phyloP scores from a whole-genome alignment of 37 sponge, comb jelly and placozoan species.

The Cliona cf. orientalis region DNA sequence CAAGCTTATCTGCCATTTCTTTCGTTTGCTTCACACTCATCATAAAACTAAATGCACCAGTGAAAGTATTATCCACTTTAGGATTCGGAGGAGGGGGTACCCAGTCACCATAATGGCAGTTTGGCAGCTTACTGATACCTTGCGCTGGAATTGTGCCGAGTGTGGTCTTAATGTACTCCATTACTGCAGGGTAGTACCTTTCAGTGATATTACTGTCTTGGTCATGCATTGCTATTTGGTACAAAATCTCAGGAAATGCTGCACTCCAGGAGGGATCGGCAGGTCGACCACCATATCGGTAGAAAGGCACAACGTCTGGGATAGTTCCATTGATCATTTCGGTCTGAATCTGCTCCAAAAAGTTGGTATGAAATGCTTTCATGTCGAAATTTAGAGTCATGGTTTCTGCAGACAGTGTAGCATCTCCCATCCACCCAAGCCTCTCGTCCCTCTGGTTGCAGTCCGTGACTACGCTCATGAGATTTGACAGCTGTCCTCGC shows the following conservation, averaged over 20 bases:
- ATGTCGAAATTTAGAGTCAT: constrained; percentile 69
- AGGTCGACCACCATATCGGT: constrained; percentile 51
- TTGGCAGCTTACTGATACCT: constrained; percentile 48
- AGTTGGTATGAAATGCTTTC: constrained; percentile 45
- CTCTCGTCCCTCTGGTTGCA: constrained; percentile 75
- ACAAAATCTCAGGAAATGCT: constrained; percentile 71
- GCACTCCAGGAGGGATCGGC: constrained; percentile 81
- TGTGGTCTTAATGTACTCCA: constrained; percentile 29
- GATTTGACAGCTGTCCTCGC: constrained; percentile 68
- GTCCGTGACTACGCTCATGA: constrained; percentile 78
- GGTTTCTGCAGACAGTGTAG: constrained; percentile 65
- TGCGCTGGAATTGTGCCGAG: constrained; percentile 23
- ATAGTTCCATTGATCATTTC: constrained; percentile 50
- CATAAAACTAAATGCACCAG: constrained; percentile 66
- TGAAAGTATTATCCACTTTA: constrained; percentile 37
- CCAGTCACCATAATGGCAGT: constrained; percentile 82
- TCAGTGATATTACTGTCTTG: constrained; percentile 26
- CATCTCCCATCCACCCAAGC: too few relatives aligned
- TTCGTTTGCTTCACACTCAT: constrained; percentile 44
- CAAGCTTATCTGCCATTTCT: constrained; percentile 48
- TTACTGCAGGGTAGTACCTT: constrained; percentile 9
- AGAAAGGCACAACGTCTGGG: constrained; percentile 79
- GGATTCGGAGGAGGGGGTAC: constrained; percentile 60
- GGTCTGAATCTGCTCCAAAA: constrained; percentile 37
- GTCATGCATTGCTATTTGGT: constrained; percentile 45